Base-by-base conservation (phyloP, 2,888 invertebrate genomes). In the Tetramorium bicarinatum region DNA sequence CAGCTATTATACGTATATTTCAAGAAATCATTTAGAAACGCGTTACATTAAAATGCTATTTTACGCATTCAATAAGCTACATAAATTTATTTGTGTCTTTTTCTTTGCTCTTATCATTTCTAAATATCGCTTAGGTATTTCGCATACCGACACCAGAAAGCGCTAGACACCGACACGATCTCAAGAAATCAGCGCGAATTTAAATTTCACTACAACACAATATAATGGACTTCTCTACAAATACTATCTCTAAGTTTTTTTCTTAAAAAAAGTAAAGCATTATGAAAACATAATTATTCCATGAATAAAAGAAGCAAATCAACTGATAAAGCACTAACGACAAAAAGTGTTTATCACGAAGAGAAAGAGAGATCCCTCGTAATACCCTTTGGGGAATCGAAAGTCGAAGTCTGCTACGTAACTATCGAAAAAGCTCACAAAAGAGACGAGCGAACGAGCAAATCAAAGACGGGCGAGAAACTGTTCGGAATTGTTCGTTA, bases 341-440 rank as follows among this genome's bases (percentile, higher is more conserved):
- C 64, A 75, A 75, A 18, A 66, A 52, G 52, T 52, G 52, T 76
- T 76, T 64, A 52, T 66, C 52, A 38, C 52, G 15, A 64, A 47
- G 34, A 38, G 64, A 11, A 62, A 49, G 64, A 34, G 29, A 38
- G 18, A 34, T 64, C 11, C 75, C 34, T 34, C 18, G 66, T 64
- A 47, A 34, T 21, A 21, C 34, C 38, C 75, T 75, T 49, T 47
- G 34, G 64, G 44, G 75, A 75, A 62, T 18, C 25, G 25, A 72
- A 41, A 52, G 8, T 74, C 29, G n/a, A 29, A 74, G 34, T 66
- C 66, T 25, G 15, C 15, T 56, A 34, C 29, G 25, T 52, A 83
- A 85, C 77, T 77, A 79, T 72, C 83, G 38, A 83, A 25, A 61
- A 52, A 77, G 49, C 25, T 47, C 41, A 13, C 59, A 67, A 29